phyloP scores from a whole-genome alignment of 2,888 invertebrate genomes.

The Acanthosoma haemorrhoidale region DNA sequence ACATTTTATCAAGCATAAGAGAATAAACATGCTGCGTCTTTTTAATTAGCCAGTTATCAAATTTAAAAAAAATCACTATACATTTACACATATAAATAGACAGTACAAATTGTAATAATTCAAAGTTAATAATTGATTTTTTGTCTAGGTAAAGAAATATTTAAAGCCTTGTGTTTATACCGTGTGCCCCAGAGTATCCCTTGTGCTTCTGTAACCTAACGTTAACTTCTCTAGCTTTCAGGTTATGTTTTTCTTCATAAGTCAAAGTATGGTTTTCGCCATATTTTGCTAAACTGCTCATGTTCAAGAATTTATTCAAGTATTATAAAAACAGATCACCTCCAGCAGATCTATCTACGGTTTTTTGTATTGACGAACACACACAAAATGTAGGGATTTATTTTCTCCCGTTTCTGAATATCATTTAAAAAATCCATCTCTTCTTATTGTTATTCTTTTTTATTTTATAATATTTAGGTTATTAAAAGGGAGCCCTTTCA shows the following conservation, averaged over 20 bases:
- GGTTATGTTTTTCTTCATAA: neutral
- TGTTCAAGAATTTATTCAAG: constrained; percentile 70
- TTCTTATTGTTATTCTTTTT: neutral
- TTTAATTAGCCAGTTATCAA: too few species aligned
- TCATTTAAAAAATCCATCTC: neutral
- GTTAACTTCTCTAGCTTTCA: too few species aligned
- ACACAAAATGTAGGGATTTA: neutral
- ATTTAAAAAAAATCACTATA: too few species aligned
- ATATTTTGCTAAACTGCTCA: constrained; percentile 39
- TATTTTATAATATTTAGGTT: constrained; percentile 45
- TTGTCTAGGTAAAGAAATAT: neutral
- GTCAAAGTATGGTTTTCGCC: neutral
- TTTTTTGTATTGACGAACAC: constrained; percentile 53
- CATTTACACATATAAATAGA: too few species aligned
- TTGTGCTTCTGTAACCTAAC: neutral
- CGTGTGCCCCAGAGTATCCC: too few species aligned
- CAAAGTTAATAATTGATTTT: too few species aligned
- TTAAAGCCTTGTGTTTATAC: too few species aligned
- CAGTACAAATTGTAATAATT: too few species aligned
- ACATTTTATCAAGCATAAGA: too few species aligned
- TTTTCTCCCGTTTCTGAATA: neutral
- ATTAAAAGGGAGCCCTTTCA: constrained; percentile 39
- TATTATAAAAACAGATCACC: constrained; percentile 65
- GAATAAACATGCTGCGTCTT: too few species aligned
- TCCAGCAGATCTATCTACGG: constrained; percentile 57